phyloP scores from a whole-genome alignment of 2,797 vertebrate genomes.

The Silurus aristotelis region DNA sequence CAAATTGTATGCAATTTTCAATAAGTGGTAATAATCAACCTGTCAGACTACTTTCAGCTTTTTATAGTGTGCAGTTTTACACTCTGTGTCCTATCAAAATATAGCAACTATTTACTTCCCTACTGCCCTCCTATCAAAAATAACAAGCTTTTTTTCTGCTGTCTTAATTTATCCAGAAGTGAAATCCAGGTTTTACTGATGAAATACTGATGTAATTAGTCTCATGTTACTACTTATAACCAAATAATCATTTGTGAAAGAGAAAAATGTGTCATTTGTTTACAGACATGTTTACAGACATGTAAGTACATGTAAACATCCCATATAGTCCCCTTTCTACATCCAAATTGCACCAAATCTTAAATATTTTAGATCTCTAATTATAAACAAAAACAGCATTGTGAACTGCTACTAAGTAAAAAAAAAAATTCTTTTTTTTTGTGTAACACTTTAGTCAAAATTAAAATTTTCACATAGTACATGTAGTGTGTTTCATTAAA shows the following conservation, averaged over 20 bases:
- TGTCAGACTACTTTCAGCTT: slow-evolving; percentile 26
- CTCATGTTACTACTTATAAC: not conserved
- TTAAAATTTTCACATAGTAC: not conserved
- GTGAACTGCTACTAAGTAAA: not conserved
- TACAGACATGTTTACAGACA: no score
- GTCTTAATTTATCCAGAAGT: not conserved
- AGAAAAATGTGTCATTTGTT: not conserved
- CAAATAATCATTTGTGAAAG: not conserved
- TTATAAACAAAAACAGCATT: not conserved
- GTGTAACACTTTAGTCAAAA: not conserved
- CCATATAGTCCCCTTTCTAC: not conserved
- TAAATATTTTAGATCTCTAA: not conserved
- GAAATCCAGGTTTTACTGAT: not conserved
- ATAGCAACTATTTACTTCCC: slow-evolving; percentile 19
- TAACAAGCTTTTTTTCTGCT: not conserved
- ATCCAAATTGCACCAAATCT: not conserved
- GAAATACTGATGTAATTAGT: not conserved
- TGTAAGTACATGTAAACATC: not conserved
- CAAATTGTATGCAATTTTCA: slow-evolving; percentile 31
- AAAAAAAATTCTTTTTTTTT: not conserved
- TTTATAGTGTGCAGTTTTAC: not conserved
- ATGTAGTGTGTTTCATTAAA: not conserved
- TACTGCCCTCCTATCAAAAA: slow-evolving; percentile 4
- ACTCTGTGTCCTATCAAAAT: not conserved
- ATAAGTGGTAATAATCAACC: slow-evolving; percentile 27